Base-by-base conservation (phyloP, 2,888 invertebrate genomes). In the Masnerella sp. region DNA sequence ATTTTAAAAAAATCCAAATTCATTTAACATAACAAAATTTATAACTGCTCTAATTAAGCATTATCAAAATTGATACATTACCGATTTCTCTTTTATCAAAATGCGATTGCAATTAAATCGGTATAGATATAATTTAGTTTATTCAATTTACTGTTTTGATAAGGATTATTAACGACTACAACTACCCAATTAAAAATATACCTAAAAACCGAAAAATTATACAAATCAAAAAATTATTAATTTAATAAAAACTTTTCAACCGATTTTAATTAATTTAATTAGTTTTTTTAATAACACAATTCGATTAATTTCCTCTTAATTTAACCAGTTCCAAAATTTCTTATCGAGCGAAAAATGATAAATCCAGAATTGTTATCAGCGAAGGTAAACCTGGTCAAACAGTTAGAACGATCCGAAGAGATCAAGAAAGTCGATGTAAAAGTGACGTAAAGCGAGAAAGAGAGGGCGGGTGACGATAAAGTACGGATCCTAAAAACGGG, bases 391-490 rank as follows among this genome's bases (percentile, higher is more conserved):
- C n/a, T n/a, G n/a, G n/a, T n/a, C n/a, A n/a, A n/a, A 8, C 20
- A 30, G 18, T 22, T 9, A 15, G 32, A 17, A 51, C 43, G 38
- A 51, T 34, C 20, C 8, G 36, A 30, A 58, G 30, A 25, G 42
- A 62, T 47, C 18, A 64, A 58, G 58, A 51, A 56, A 65, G 59
- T 62, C 42, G 15, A 42, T 36, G 47, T 47, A 47, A 51, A 68
- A 68, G 40, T 74, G 64, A 54, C 67, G 47, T 34, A 47, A 70
- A 59, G 58, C 38, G 47, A 59, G 65, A 49, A 58, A 47, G 61
- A 51, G 56, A 67, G 54, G 61, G 58, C 61, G 47, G 49, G 25
- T 47, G 43, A 59, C 51, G 45, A 68, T 75, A 67, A 72, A 70
- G 47, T 18, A 43, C 12, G 34, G 22, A 49, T 58, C 52, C 54